Evolutionary conservation across 2,113 vertebrate genomes (phyloP), one percentile per base, ranked within the genome.

Genomic region (Pseudopipra pipra): DNA sequence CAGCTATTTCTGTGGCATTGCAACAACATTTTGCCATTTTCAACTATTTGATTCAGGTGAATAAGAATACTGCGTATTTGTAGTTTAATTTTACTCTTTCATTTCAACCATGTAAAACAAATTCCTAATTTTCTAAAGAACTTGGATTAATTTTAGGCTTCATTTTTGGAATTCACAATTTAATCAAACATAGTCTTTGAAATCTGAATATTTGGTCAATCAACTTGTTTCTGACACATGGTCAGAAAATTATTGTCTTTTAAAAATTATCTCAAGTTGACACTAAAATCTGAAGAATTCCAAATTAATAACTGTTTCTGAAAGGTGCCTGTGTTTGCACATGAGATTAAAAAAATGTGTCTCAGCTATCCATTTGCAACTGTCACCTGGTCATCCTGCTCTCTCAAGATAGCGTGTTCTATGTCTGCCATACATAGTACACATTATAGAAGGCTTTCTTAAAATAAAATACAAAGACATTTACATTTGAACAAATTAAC

Each of bases 391-490:
- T 8, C 37, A 82, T 23, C 14, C 23, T 65, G 4, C 33, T 83
- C 58, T 58, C 18, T 51, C 39, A 59, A 92, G 65, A 58, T 4
- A 62, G 5, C 13, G 35, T 12, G 19, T 31, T 82, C 12, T 58
- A 30, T 18, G 16, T 14, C 35, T 2, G 0, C 49, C 9, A 41
- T 15, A 37, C 1, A 1, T 11, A 14, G 6, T 20, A 58, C 12
- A 55, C 47, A 44, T 43, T 35, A 43, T 9, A 68, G 20, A 73
- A 65, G 3, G 8, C 4, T 80, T 73, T 30, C 37, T 73, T 56
- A 47, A 76, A 91, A 91, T 83, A 23, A 85, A 27, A 37, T 37
- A 27, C 20, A 55, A 58, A 78, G 16, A 27, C 5, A 46, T 51
- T 76, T 62, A 43, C 23, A 54, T 67, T 46, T 51, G 19, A 21